phyloP scores from a whole-genome alignment of 2,113 vertebrate genomes.

The Gambusia affinis region DNA sequence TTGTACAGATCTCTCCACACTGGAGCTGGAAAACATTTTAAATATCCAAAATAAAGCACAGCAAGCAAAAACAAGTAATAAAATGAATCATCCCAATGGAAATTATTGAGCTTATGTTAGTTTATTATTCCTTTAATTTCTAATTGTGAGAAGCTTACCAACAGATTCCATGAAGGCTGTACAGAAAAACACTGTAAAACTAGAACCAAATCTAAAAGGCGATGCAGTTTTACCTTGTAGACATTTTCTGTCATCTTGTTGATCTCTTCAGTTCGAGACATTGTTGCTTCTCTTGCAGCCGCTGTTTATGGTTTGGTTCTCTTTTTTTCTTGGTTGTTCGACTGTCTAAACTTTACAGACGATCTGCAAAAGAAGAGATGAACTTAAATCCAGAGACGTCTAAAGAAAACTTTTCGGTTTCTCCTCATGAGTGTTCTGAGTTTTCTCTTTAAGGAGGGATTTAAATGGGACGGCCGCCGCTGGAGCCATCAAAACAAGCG shows the following conservation, averaged over 20 bases:
- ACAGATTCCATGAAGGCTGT: not conserved
- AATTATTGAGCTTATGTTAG: too few relatives aligned
- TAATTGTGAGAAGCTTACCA: too few relatives aligned
- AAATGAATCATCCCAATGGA: too few relatives aligned
- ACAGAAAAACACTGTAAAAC: not conserved
- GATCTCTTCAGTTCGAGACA: constrained; percentile 88
- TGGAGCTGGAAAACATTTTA: too few relatives aligned
- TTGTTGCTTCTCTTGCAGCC: constrained; percentile 42
- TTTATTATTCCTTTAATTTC: too few relatives aligned
- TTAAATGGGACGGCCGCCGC: constrained; percentile 5
- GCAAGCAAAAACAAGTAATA: too few relatives aligned
- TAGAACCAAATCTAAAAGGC: not conserved
- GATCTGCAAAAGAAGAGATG: constrained; percentile 22
- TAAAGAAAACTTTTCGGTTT: not conserved
- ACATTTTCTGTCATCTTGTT: constrained; percentile 89
- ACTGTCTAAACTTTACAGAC: constrained; percentile 36
- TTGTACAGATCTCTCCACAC: too few relatives aligned
- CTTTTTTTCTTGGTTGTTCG: not conserved
- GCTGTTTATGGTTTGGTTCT: not conserved
- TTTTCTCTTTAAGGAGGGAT: constrained; percentile 7
- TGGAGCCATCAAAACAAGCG: constrained; percentile 11
- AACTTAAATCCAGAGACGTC: not conserved
- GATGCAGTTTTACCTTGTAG: constrained; percentile 78
- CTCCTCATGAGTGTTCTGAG: not conserved
- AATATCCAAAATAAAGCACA: too few relatives aligned